These are phyloP conservation scores for Nannospalax galili DNA, from an alignment of 2,113 vertebrate species.

Conservation along the genomic window DNA sequence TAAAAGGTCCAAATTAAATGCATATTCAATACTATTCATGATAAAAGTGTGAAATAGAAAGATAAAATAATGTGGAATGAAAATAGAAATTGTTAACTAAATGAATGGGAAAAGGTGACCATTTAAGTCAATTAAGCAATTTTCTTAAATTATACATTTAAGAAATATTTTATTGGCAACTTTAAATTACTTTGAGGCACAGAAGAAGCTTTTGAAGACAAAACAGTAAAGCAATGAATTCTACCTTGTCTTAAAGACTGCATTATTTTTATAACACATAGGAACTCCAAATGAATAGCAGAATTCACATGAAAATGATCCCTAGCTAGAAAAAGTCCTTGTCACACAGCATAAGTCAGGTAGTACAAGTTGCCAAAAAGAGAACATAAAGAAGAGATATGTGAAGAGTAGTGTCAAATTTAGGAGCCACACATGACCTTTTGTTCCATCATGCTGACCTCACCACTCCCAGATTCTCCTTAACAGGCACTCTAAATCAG, in stretches of 20 bases:
- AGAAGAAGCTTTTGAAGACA: background rate
- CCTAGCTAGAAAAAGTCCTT: background rate
- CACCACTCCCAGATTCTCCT: accelerated
- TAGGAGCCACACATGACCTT: background rate
- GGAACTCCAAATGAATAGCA: background rate
- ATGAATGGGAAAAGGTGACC: background rate
- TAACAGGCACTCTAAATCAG: accelerated
- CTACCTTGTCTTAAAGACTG: background rate
- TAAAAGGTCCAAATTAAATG: slow-evolving; percentile 46
- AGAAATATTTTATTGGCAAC: slow-evolving; percentile 20
- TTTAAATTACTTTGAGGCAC: background rate
- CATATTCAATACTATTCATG: slow-evolving; percentile 44
- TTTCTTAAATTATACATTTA: slow-evolving; percentile 34
- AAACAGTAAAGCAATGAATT: background rate
- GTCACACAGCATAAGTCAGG: background rate
- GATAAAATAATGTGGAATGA: slow-evolving; percentile 43
- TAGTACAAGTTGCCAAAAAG: background rate
- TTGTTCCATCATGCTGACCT: background rate
- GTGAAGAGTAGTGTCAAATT: background rate
- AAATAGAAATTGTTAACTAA: slow-evolving; percentile 42
- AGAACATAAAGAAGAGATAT: background rate
- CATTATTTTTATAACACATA: background rate
- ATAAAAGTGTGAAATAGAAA: slow-evolving; percentile 32
- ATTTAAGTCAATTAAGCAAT: slow-evolving; percentile 37
- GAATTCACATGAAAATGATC: background rate